These are phyloP conservation scores for Griposia aprilina DNA, from an alignment of 2,888 invertebrate genomes.

Conservation along the genomic window DNA sequence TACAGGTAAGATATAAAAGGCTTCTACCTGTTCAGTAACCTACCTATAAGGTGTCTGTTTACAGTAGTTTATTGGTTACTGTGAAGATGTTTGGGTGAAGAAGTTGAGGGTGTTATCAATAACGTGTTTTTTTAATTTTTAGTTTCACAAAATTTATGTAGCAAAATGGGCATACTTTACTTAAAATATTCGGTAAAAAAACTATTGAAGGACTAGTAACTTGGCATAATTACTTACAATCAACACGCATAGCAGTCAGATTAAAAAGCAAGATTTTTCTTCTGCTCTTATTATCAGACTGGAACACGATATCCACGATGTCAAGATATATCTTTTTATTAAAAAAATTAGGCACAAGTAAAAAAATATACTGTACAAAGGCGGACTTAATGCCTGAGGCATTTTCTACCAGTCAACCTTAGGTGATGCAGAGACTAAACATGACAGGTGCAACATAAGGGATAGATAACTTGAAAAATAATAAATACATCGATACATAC, in stretches of 20 bases:
- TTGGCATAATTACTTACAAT: no score
- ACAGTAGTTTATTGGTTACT: conserved; percentile 23
- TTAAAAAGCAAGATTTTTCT: background rate
- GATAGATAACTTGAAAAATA: no score
- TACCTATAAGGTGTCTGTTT: conserved; percentile 25
- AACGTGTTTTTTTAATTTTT: background rate
- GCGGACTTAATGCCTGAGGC: no score
- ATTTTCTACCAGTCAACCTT: no score
- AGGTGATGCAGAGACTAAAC: no score
- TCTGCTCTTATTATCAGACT: background rate
- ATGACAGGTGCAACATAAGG: no score
- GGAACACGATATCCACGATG: background rate
- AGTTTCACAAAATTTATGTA: background rate
- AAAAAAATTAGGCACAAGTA: no score
- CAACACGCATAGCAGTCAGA: background rate
- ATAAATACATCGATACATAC: no score
- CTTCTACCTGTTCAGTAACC: conserved; percentile 50
- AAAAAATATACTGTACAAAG: no score
- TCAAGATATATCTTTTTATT: background rate
- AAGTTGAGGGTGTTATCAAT: no score
- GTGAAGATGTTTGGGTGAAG: background rate
- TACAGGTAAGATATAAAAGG: conserved; percentile 59
- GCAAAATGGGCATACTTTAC: background rate
- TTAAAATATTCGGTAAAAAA: background rate
- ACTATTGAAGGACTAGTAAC: background rate